These are phyloP conservation scores for Drosophila infuscata DNA, from an alignment of 2,888 invertebrate genomes.

Conservation along the genomic window DNA sequence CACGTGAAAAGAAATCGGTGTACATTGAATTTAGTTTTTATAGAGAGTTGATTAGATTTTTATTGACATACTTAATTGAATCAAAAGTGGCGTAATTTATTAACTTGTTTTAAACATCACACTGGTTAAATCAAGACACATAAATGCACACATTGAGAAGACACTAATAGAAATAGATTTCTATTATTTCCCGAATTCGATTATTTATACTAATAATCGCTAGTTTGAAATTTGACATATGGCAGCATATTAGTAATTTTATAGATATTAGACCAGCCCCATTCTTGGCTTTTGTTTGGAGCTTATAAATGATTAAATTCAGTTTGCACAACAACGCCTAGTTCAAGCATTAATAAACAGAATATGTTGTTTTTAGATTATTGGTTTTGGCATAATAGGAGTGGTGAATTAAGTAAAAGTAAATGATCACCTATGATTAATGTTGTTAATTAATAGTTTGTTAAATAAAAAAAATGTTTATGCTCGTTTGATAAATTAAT, in stretches of 20 bases:
- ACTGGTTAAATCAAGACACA: conserved; percentile 40
- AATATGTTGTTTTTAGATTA: background rate
- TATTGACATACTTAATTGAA: conserved; percentile 80
- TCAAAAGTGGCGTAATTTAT: conserved; percentile 67
- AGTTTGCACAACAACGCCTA: background rate
- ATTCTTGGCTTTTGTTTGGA: background rate
- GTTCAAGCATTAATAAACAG: background rate
- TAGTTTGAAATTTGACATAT: conserved; percentile 3
- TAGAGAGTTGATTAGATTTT: conserved; percentile 79
- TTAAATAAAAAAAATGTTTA: background rate
- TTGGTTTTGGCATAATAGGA: background rate
- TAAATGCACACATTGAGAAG: background rate
- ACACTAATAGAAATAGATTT: conserved; percentile 40
- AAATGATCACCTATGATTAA: background rate
- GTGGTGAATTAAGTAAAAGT: background rate
- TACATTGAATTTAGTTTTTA: conserved; percentile 27
- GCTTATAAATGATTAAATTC: background rate
- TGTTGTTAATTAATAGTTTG: background rate
- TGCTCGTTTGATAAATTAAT: background rate
- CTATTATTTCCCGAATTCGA: conserved; percentile 76
- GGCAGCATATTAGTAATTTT: conserved; percentile 13
- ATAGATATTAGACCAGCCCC: conserved; percentile 24
- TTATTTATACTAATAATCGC: conserved; percentile 49
- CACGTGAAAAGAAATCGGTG: conserved; percentile 17
- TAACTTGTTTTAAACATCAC: conserved; percentile 51